These are phyloP conservation scores for Panagrolaimus sp. DNA, from an alignment of 1,140 invertebrate species.

Conservation along the genomic window DNA sequence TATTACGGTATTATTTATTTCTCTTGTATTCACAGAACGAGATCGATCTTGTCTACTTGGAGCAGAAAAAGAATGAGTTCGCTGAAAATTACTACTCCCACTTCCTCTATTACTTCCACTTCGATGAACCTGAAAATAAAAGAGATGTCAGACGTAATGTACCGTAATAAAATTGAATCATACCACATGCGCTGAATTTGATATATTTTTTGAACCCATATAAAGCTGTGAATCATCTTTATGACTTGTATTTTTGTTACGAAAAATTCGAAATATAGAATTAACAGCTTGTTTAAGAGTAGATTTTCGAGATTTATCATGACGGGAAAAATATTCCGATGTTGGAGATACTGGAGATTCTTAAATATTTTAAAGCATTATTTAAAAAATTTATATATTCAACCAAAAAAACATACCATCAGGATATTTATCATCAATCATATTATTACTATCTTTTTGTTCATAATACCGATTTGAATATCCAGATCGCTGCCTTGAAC, in stretches of 20 bases:
- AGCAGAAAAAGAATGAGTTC: slow-evolving; percentile 2
- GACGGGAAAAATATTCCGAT: neutral
- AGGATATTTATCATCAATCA: no score
- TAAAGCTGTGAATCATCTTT: neutral
- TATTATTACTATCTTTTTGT: no score
- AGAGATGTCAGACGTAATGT: neutral
- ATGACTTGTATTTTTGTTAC: neutral
- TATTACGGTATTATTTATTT: neutral
- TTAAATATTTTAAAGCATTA: no score
- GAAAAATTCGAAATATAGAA: neutral
- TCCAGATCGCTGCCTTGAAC: no score
- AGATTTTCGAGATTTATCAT: slow-evolving; percentile 6
- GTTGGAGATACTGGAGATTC: neutral
- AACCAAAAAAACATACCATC: no score
- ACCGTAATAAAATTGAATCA: neutral
- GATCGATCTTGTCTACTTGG: neutral
- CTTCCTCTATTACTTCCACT: neutral
- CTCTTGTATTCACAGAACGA: neutral
- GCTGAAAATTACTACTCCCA: neutral
- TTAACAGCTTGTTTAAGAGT: neutral
- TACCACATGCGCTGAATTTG: neutral
- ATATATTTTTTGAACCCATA: neutral
- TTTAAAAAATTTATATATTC: no score
- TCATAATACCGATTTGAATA: no score
- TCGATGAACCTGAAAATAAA: slow-evolving; percentile 8